Base-by-base conservation (phyloP, 2,113 vertebrate genomes). In the Hippolais icterina region DNA sequence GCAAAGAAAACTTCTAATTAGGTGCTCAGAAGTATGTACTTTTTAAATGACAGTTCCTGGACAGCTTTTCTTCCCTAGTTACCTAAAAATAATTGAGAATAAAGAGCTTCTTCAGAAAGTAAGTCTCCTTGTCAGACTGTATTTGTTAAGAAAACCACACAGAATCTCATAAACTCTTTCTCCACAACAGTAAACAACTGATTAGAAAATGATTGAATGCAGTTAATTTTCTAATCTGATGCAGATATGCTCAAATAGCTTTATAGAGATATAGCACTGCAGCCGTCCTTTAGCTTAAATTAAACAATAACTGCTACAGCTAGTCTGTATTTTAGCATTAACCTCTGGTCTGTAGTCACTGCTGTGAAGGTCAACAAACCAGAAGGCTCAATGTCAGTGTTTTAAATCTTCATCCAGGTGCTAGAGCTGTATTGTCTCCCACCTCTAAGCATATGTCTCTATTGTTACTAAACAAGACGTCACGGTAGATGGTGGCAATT, bases 161-260 rank as follows among this genome's bases (percentile, higher is more conserved):
- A 47, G 50, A 87, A 74, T 89, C 66, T 93, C 71, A 87, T 93
- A 97, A 93, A 81, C 39, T 29, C 53, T 42, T 92, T 83, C 57
- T 77, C 81, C 56, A 72, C n/a, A 81, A 59, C 47, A 87, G 79
- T 70, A 95, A 86, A 93, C 47, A 94, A 85, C 71, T 91, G 79
- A 93, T 81, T 87, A 87, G 54, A 93, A 95, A 96, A 91, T 83
- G 21, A 92, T 49, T 68, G 85, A 94, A 83, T 89, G 85, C 15
- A 74, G 87, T 8, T 81, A 46, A 87, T 78, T 92, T 96, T 95
- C 69, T 94, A 87, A 94, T 78, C 90, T 94, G 61, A 97, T 82
- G 68, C 87, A 96, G 92, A 93, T 82, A 77, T 53, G 46, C 69
- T 88, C 53, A 90, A 66, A 74, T 63, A 88, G 41, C 33, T 93